phyloP scores from a whole-genome alignment of 2,888 invertebrate genomes.

The Thymelicus acteon region DNA sequence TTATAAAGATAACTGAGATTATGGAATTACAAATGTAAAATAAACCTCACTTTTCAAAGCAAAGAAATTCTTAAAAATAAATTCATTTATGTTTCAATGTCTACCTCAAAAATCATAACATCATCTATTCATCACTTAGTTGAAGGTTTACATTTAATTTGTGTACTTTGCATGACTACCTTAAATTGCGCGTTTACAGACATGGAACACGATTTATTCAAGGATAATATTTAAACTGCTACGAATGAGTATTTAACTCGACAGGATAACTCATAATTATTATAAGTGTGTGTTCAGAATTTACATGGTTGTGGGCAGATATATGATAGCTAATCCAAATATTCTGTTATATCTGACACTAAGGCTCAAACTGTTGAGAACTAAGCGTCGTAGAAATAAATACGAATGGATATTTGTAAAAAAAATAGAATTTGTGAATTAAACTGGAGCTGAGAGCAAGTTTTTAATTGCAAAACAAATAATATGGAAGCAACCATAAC shows the following conservation, averaged over 20 bases:
- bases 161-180: slow-evolving; percentile 57
- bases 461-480: not conserved
- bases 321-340: not conserved
- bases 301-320: not conserved
- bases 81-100: slow-evolving; percentile 5
- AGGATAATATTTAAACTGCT: slow-evolving; percentile 57
- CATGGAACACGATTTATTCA: slow-evolving; percentile 68
- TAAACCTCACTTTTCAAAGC: not conserved
- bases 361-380: no score
- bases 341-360: no score
- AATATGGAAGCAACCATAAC: not conserved
- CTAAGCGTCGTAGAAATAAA: no score
- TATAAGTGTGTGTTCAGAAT: slow-evolving; percentile 20
- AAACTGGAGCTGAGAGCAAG: no score
- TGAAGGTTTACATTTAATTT: slow-evolving; percentile 56
- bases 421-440: no score
- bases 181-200: slow-evolving; percentile 67
- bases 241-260: slow-evolving; percentile 40
- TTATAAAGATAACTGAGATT: no score
- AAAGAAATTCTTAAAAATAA: not conserved
- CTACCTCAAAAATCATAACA: slow-evolving; percentile 19
- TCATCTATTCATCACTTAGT: slow-evolving; percentile 25
- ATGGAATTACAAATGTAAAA: no score
- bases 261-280: slow-evolving; percentile 31
- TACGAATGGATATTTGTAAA: no score